Evolutionary conservation across 2,113 vertebrate species (phyloP).

Genomic region (Thalassoma bifasciatum): DNA sequence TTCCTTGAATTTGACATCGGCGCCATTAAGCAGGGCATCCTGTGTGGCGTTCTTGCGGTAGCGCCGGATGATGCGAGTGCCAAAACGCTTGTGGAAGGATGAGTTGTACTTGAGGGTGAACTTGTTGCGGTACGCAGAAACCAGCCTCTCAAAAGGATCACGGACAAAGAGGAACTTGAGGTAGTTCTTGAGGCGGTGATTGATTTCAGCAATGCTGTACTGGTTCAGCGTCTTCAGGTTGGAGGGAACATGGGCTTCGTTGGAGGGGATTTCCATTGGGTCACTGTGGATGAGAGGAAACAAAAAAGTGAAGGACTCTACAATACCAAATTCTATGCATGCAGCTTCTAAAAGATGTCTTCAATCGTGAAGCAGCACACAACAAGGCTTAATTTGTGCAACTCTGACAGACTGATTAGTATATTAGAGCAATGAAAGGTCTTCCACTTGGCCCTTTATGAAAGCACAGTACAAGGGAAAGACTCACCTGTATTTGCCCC

Average conservation of each 20-base stretch:
- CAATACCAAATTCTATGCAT: neutral
- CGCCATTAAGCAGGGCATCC: conserved; percentile 89
- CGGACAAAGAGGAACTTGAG: conserved; percentile 98
- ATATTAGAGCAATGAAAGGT: neutral
- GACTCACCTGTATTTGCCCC: conserved; percentile 89
- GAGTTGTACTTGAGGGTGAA: conserved; percentile 99
- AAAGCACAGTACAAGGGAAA: neutral
- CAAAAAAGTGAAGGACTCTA: neutral
- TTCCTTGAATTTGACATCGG: conserved; percentile 93
- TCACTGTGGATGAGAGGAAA: conserved; percentile 73
- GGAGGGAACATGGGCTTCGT: conserved; percentile 92
- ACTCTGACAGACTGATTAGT: too few relatives aligned
- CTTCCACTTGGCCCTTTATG: too few relatives aligned
- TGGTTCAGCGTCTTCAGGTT: conserved; percentile 97
- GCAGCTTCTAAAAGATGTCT: neutral
- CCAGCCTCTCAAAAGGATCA: conserved; percentile 96
- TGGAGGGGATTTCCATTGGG: conserved; percentile 97
- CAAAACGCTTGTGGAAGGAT: conserved; percentile 97
- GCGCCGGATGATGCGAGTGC: conserved; percentile 94
- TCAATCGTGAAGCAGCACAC: too few relatives aligned
- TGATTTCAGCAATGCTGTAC: conserved; percentile 97
- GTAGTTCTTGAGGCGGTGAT: conserved; percentile 97
- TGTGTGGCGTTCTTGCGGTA: conserved; percentile 96
- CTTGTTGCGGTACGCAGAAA: conserved; percentile 98
- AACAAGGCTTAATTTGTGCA: too few relatives aligned